Base-by-base conservation (phyloP, 1,140 invertebrate species). In the Tetranychus cinnabarinus region DNA sequence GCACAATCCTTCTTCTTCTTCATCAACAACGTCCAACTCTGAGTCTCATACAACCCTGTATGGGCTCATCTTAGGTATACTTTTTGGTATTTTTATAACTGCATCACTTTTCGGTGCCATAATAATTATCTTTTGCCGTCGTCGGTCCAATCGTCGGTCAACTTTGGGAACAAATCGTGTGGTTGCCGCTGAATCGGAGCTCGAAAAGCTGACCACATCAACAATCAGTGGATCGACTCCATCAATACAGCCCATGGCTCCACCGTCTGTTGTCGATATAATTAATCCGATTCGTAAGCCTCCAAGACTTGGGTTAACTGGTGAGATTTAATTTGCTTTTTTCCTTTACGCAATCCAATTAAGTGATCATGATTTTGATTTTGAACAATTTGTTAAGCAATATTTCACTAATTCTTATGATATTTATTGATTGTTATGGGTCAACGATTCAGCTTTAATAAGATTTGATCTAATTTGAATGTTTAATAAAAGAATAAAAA, bases 281-380 rank as follows among this genome's bases (percentile, higher is more conserved):
- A 56, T 64, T 13, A 64, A 64, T 61, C 63, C 63, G 10, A 46
- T 64, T 50, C 60, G 61, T 45, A 64, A 64, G 46, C 63, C 63
- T 10, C 63, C 63, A n/a, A 31, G 63, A 61, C 33, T 61, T 3
- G 60, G 23, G 0, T 36, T 37, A 12, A 47, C 58, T 7, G 34
- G 56, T 35, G 10, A 42, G 34, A 54, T 31, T 23, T 7, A 5
- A 5, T 7, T 6, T 23, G 5, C 5, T 6, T 6, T 34, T 23
- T 5, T 6, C 5, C 5, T 31, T 54, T 7, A 34, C 5, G 15
- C 7, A 5, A 15, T 31, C 5, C 1, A 54, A 34, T 34, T 31
- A 23, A 54, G 5, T 54, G n/a, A 31, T 31, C 50, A 54, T 23
- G 15, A 6, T n/a, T 13, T 48, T 12, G n/a, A 48, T 48, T 48